Conservation (phyloP, 2,797 vertebrate genomes). For the Alauda arvensis region DNA sequence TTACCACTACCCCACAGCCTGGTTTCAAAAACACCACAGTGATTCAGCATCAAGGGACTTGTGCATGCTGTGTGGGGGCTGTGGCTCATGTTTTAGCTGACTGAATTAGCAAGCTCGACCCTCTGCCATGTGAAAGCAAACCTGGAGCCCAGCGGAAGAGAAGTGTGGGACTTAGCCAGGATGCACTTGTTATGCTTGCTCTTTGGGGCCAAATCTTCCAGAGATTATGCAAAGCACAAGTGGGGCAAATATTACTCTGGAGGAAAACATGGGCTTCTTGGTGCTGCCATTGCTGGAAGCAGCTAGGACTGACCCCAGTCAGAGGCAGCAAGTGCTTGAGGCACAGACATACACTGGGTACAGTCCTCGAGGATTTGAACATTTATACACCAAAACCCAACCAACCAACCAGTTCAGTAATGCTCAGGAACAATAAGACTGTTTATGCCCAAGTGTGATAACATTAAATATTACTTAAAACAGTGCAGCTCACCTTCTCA, state of each 20-base stretch:
- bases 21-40: slow-evolving; percentile 15
- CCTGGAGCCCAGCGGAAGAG: not conserved
- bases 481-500: not conserved
- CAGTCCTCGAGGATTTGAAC: not conserved
- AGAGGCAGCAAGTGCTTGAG: not conserved
- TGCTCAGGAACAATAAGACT: not conserved
- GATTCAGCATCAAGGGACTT: slow-evolving; percentile 30
- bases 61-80: not conserved
- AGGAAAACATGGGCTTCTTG: not conserved
- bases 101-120: not conserved
- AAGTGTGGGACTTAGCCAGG: not conserved
- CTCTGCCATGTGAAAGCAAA: not conserved
- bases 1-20: not conserved
- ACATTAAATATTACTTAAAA: not conserved
- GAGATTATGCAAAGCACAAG: not conserved
- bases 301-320: not conserved
- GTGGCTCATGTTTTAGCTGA: not conserved
- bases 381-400: not conserved
- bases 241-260: not conserved
- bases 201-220: not conserved
- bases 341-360: accelerated
- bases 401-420: not conserved
- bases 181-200: not conserved
- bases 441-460: accelerated
- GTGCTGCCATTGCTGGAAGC: not conserved